Evolutionary conservation across 2,797 vertebrate genomes (phyloP).

Genomic region (Mallotus villosus): DNA sequence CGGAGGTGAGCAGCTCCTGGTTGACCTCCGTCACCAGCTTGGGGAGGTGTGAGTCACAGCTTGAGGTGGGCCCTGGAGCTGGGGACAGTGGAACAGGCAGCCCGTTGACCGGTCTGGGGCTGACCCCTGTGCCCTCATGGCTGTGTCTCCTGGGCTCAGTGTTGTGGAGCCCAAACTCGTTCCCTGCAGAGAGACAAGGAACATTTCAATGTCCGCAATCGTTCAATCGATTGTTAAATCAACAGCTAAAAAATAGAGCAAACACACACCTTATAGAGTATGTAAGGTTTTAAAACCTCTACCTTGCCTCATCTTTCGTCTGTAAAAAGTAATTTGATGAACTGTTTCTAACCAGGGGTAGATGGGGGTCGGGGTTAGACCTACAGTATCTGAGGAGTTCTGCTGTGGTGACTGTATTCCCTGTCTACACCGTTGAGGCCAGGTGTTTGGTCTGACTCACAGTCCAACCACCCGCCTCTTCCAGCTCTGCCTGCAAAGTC

Average conservation of each 20-base stretch:
- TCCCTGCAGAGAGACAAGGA: conserved; percentile 51
- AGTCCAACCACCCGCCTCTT: conserved; percentile 18
- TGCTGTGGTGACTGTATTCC: conserved; percentile 51
- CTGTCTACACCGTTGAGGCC: conserved; percentile 43
- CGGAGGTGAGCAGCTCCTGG: conserved; percentile 77
- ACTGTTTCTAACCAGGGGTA: not conserved
- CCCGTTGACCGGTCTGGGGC: conserved; percentile 54
- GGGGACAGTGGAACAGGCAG: conserved; percentile 28
- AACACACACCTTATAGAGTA: not conserved
- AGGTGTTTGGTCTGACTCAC: not conserved
- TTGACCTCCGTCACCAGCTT: conserved; percentile 70
- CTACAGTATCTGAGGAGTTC: conserved; percentile 18
- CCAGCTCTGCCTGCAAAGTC: conserved; percentile 43
- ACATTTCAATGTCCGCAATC: not conserved
- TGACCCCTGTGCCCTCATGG: conserved; percentile 41
- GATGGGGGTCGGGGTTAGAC: not conserved
- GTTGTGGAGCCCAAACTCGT: conserved; percentile 38
- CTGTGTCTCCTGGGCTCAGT: conserved; percentile 55
- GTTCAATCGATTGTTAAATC: not conserved
- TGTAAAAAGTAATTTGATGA: not conserved
- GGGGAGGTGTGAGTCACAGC: conserved; percentile 47
- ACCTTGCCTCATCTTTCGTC: not conserved
- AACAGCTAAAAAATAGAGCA: not conserved
- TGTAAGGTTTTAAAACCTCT: not conserved
- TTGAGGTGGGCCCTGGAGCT: conserved; percentile 26